Base-by-base conservation (phyloP, 1,140 invertebrate species). In the Ips nitidus region DNA sequence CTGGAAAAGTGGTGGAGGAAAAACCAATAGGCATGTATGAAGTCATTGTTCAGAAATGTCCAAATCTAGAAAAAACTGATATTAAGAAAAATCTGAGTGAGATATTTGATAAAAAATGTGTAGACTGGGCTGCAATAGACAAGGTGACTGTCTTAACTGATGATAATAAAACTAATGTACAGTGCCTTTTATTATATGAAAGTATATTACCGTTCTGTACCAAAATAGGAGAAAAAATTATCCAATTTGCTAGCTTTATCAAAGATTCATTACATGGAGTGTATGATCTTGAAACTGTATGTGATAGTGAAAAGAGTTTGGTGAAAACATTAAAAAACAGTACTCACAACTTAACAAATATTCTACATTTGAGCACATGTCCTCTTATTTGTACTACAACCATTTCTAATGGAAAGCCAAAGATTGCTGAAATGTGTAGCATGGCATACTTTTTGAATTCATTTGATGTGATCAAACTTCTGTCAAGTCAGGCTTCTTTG, bases 161-260 rank as follows among this genome's bases (percentile, higher is more conserved):
- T 1, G n/a, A 52, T 3, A 47, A 7, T 60, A 52, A 55, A 22
- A 37, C 42, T 4, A 41, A 68, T 52, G n/a, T 53, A 5, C 37
- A 55, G 41, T 69, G 67, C 52, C 38, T 62, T 40, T 2, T 69
- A 8, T 41, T 62, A 41, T 69, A 69, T 55, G 67, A 69, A 37
- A 41, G 40, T 56, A 50, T 69, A 41, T 5, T 62, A 6, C 55
- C 41, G 41, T 69, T 62, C 40, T 69, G 67, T 56, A 62, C 58
- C 40, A 61, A 50, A 2, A 7, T 68, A 8, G 57, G 57, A 3
- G 66, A 68, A 50, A 22, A 36, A 2, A 38, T 57, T 22, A 3
- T 4, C 22, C 59, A 60, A n/a, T 45, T 59, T 41, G 5, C 42
- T 7, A 52, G 38, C n/a, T 43, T 68, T 50, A 41, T 68, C 41